phyloP scores from a whole-genome alignment of 2,113 vertebrate species.

The Zootoca vivipara region DNA sequence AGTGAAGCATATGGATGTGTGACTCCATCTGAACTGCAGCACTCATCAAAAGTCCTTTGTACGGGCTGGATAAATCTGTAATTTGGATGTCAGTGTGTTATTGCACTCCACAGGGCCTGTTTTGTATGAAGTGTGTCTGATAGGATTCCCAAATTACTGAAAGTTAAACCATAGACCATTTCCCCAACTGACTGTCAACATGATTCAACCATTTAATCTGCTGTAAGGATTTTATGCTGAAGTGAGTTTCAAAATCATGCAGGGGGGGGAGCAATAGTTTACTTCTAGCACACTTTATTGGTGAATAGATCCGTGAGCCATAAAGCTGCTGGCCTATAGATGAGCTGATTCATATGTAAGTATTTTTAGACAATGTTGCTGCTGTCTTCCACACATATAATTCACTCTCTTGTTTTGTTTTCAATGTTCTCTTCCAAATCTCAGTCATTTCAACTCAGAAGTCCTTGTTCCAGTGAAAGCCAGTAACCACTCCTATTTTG shows the following conservation, averaged over 20 bases:
- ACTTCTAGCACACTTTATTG: not conserved
- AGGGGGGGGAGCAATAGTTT: not conserved
- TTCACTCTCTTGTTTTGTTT: not conserved
- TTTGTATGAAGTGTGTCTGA: not conserved
- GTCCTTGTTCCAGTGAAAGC: constrained; percentile 76
- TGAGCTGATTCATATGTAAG: not conserved
- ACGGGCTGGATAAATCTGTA: not conserved
- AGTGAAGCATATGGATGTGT: not conserved
- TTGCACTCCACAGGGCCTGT: not conserved
- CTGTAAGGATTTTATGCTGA: not conserved
- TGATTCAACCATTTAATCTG: not conserved
- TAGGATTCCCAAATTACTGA: not conserved
- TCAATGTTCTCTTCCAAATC: not conserved
- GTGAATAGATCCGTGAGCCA: too few relatives aligned
- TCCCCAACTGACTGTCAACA: not conserved
- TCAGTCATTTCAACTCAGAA: constrained; percentile 80
- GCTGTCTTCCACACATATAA: not conserved
- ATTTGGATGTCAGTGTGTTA: not conserved
- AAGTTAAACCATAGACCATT: not conserved
- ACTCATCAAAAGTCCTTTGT: not conserved
- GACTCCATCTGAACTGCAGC: not conserved
- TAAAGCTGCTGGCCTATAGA: not conserved
- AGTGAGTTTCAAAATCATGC: not conserved
- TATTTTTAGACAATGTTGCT: too few relatives aligned
- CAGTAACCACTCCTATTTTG: constrained; percentile 75